A percentile compares a stretch with the other conserved stretches of the same genome.
Evolutionary conservation across 2,888 invertebrate genomes (phyloP).

Genomic region (Deilephila porcellus): DNA sequence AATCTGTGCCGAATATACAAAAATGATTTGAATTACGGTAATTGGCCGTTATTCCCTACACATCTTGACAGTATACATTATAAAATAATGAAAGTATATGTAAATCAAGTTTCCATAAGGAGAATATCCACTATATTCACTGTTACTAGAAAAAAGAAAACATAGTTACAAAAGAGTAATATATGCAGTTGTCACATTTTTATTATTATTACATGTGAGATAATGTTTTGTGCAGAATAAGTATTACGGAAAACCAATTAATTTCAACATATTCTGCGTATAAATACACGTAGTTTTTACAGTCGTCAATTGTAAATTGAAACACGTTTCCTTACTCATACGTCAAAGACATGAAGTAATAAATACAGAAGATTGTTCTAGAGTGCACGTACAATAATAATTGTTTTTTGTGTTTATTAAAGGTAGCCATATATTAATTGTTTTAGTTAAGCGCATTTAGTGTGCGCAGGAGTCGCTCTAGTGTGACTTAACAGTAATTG

Average conservation of each 20-base stretch:
- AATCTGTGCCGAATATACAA: background rate
- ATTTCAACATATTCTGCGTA: background rate
- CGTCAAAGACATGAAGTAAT: background rate
- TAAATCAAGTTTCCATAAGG: no score
- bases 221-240: no score
- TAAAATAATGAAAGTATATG: background rate
- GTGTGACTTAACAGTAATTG: conserved; percentile 68
- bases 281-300: background rate
- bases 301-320: background rate
- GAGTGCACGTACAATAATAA: background rate
- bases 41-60: background rate
- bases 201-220: no score
- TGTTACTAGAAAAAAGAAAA: no score
- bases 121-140: no score
- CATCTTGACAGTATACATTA: background rate
- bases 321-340: background rate
- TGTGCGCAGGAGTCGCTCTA: conserved; percentile 56
- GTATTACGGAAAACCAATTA: background rate
- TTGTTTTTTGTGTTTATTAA: conserved; percentile 36
- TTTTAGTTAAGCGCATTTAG: conserved; percentile 44
- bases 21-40: background rate
- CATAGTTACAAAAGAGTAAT: no score
- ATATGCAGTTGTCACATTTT: no score
- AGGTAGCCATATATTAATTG: conserved; percentile 47
- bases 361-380: background rate